Evolutionary conservation across 2,888 invertebrate genomes (phyloP), one percentile per base, ranked within the genome.

Genomic region (Heliconius cydno): DNA sequence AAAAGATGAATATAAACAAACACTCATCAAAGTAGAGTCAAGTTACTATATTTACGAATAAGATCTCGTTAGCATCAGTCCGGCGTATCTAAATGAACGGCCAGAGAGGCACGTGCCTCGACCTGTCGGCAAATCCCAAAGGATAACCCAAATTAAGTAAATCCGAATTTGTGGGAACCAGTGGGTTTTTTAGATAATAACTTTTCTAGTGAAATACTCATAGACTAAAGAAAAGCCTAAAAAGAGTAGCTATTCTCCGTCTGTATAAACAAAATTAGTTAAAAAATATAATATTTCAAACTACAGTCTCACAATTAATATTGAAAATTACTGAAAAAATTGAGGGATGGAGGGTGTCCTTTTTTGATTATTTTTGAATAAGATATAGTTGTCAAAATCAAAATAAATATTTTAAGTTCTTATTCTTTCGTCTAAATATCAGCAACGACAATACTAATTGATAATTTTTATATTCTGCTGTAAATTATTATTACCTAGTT

Each of bases 41-140:
- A 28, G 65, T 65, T 28, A 30, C 25, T 46, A 28, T 41, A 52
- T n/a, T 30, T 15, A n/a, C 22, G 30, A 76, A 72, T 66, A 57
- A 67, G 71, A 77, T 57, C 19, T 68, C 68, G 57, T 74, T 78
- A 78, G 52, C 66, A 34, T 41, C n/a, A 41, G 72, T 75, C 79
- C 60, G 71, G 77, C 72, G 60, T 77, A 72, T 76, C 19, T 41
- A 22, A 81, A 75, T 65, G 19, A 81, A 79, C 46, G 67, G 52
- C 41, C 67, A 41, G n/a, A 75, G 52, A 25, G 72, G 63, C 79
- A 73, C 79, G 79, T 78, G 79, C 72, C 79, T 72, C 38, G 76
- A 78, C 67, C 67, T 81, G 75, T 76, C 77, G 63, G 77, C 74
- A n/a, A 63, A 77, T 76, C 79, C 81, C 78, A 12, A n/a, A 75